These are phyloP conservation scores for Eremophila alpestris DNA, from an alignment of 2,797 vertebrate species.

Conservation along the genomic window DNA sequence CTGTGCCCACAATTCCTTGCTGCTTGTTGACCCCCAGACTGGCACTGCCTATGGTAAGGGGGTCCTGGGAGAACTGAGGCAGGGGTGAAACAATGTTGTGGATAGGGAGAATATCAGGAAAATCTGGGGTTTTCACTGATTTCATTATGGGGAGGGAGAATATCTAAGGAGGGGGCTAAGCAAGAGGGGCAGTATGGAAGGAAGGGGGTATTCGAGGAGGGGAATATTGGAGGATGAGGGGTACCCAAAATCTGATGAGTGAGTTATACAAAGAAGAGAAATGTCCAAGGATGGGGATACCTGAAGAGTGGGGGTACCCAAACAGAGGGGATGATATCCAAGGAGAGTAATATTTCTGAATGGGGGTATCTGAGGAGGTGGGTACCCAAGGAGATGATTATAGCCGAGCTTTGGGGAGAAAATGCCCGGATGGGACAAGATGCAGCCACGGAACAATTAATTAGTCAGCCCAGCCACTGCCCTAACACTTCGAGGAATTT, in stretches of 20 bases:
- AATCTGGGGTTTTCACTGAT: background rate
- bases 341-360: background rate
- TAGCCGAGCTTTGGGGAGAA: background rate
- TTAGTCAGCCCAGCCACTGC: rapidly evolving
- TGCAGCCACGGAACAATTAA: background rate
- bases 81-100: background rate
- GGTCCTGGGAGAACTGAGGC: background rate
- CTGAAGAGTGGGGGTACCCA: background rate
- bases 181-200: background rate
- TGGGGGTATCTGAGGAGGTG: background rate
- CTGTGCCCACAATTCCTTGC: slow-evolving; percentile 82
- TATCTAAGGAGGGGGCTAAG: background rate
- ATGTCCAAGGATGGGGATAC: background rate
- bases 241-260: background rate
- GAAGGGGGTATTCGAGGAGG: background rate
- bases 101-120: background rate
- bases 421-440: background rate
- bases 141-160: background rate
- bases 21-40: slow-evolving; percentile 71
- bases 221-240: background rate
- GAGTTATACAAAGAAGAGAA: background rate
- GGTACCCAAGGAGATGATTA: background rate
- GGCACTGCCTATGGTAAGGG: slow-evolving; percentile 74
- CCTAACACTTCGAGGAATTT: background rate
- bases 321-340: too few species aligned